Conservation (phyloP, 2,888 invertebrate species). For the Ecliptopera silaceata region DNA sequence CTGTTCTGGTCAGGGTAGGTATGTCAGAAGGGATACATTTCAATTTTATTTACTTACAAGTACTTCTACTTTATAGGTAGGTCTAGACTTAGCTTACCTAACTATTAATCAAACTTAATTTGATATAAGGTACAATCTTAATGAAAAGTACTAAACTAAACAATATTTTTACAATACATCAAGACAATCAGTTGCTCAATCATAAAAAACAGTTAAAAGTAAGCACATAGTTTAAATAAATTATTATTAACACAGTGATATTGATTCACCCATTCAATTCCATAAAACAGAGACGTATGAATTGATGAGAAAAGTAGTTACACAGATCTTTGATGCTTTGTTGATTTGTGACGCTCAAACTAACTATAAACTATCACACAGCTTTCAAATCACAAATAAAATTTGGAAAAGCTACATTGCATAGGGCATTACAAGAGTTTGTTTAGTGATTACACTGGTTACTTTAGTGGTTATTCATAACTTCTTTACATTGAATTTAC, state of each 20-base stretch:
- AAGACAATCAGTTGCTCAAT: conserved; percentile 53
- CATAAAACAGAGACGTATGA: conserved; percentile 38
- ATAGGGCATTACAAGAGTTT: conserved; percentile 24
- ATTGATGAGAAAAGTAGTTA: conserved; percentile 37
- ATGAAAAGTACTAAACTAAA: conserved; percentile 65
- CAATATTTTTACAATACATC: conserved; percentile 63
- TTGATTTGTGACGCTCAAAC: conserved; percentile 68
- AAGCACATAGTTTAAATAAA: conserved; percentile 59
- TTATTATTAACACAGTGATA: conserved; percentile 40
- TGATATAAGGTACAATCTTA: conserved; percentile 70
- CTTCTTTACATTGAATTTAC: conserved; percentile 63
- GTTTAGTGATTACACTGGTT: conserved; percentile 44
- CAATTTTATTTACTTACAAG: conserved; percentile 58
- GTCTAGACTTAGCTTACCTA: conserved; percentile 58
- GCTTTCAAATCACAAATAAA: conserved; percentile 54
- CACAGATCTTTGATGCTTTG: conserved; percentile 55
- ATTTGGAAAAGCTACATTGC: conserved; percentile 47
- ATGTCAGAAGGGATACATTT: conserved; percentile 41
- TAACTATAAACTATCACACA: conserved; percentile 45
- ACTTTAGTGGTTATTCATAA: conserved; percentile 25
- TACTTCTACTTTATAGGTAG: conserved; percentile 53
- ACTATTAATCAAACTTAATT: conserved; percentile 63
- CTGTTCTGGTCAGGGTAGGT: conserved; percentile 31
- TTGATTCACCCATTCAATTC: conserved; percentile 39
- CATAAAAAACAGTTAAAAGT: conserved; percentile 50